A percentile compares a stretch with the other conserved stretches of the same genome.
Conservation (phyloP, 2,797 vertebrate species). For the Alectoris magna region DNA sequence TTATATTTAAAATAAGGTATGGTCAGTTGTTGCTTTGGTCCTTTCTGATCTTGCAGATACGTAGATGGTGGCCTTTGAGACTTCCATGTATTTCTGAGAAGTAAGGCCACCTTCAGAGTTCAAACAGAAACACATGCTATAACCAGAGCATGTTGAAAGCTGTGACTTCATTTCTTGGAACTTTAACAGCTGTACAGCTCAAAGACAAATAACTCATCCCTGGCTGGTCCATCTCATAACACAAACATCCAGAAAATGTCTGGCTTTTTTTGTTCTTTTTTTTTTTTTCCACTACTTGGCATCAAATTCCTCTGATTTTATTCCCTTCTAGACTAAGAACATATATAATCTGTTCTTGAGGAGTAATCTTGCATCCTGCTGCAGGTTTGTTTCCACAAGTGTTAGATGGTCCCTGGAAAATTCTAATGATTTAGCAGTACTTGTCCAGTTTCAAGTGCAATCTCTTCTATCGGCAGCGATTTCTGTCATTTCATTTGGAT, state of each 20-base stretch:
- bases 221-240: slow-evolving; percentile 56
- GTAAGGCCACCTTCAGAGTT: slow-evolving; percentile 23
- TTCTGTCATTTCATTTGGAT: not conserved
- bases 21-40: not conserved
- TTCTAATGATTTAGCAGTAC: not conserved
- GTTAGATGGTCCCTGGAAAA: not conserved
- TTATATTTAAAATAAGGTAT: slow-evolving; percentile 5
- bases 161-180: slow-evolving; percentile 60
- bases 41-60: slow-evolving; percentile 34
- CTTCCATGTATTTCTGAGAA: not conserved
- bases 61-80: not conserved
- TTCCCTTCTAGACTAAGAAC: slow-evolving; percentile 31
- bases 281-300: slow-evolving; percentile 20
- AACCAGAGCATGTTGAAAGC: slow-evolving; percentile 24
- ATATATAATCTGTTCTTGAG: not conserved
- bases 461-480: not conserved
- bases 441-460: not conserved
- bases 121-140: slow-evolving; percentile 8
- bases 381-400: not conserved
- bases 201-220: slow-evolving; percentile 61
- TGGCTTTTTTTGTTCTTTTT: slow-evolving; percentile 30
- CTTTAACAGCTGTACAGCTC: slow-evolving; percentile 48
- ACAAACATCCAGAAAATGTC: slow-evolving; percentile 64
- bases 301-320: slow-evolving; percentile 41
- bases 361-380: not conserved